Base-by-base conservation (phyloP, 2,113 vertebrate species). In the Panthera uncia region DNA sequence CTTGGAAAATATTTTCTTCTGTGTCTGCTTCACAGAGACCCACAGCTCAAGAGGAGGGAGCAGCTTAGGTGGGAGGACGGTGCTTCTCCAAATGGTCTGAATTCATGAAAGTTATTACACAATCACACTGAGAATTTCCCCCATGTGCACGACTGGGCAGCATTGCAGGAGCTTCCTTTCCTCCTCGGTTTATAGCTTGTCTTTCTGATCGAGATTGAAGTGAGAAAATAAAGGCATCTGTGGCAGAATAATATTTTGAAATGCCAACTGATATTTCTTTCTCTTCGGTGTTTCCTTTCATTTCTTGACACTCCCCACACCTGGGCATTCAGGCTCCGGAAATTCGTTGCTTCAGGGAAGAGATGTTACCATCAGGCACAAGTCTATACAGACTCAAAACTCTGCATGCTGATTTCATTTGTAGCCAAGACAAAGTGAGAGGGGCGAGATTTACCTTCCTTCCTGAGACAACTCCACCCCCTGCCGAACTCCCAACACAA, bases 11-110 rank as follows among this genome's bases (percentile, higher is more conserved):
- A 19, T 16, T 61, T 61, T n/a, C 18, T 55, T 31, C 23, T 18
- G 38, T 25, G 23, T 27, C 41, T 55, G 7, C 41, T 88, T 25
- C 50, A 45, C 14, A 68, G 33, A 68, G 8, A 2, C 21, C 14
- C 25, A 16, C 27, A 36, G 69, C 12, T 31, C 2, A 3, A 19
- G 68, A 29, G 10, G 9, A 65, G 45, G 74, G 2, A 48, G 7
- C 0, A 31, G 50, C 0, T 41, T 14, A 25, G 14, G 7, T 31
- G 4, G 45, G 9, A 29, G 1, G 21, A 14, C 0, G 4, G 8
- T 23, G 11, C 55, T 68, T 69, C 74, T 52, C 2, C 36, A 71
- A 92, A 29, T 9, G 25, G 19, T 36, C 9, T 45, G 45, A 88
- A 41, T 27, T n/a, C 11, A 12, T 48, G 68, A 3, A 84, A 48